phyloP scores from a whole-genome alignment of 2,888 invertebrate genomes.

The Masnerella sp. region DNA sequence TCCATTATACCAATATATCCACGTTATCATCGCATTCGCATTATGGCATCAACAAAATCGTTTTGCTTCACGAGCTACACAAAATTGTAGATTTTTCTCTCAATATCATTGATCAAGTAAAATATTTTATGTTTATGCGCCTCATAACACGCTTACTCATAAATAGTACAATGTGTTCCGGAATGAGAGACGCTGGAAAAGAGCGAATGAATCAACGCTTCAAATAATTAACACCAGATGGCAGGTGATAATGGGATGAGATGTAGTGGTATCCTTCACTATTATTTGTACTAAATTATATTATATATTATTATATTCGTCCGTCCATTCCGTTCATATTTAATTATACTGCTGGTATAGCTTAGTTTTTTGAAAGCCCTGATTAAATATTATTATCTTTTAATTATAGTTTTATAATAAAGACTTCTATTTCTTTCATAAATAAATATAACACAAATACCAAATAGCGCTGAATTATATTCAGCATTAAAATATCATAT shows the following conservation, averaged over 20 bases:
- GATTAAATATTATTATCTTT: too few relatives aligned
- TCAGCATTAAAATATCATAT: too few relatives aligned
- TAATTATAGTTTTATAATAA: too few relatives aligned
- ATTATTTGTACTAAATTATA: too few relatives aligned
- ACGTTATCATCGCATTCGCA: conserved; percentile 18
- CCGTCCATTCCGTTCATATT: too few relatives aligned
- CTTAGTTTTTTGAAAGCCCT: too few relatives aligned
- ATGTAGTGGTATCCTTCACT: background rate
- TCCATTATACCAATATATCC: conserved; percentile 36
- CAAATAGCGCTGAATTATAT: too few relatives aligned
- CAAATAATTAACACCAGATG: conserved; percentile 20
- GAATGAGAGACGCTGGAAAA: background rate
- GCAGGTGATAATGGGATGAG: conserved; percentile 30
- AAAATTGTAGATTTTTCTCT: conserved; percentile 11
- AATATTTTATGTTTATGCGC: conserved; percentile 14
- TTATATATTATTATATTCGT: too few relatives aligned
- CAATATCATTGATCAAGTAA: conserved; percentile 3
- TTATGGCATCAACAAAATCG: background rate
- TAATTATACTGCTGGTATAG: too few relatives aligned
- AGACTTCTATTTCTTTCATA: too few relatives aligned
- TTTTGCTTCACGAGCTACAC: too few relatives aligned
- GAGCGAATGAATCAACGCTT: conserved; percentile 34
- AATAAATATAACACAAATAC: too few relatives aligned
- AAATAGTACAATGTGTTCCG: background rate
- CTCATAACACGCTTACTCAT: conserved; percentile 11